Base-by-base conservation (phyloP, 1,140 invertebrate species). In the Listronotus oregonensis region DNA sequence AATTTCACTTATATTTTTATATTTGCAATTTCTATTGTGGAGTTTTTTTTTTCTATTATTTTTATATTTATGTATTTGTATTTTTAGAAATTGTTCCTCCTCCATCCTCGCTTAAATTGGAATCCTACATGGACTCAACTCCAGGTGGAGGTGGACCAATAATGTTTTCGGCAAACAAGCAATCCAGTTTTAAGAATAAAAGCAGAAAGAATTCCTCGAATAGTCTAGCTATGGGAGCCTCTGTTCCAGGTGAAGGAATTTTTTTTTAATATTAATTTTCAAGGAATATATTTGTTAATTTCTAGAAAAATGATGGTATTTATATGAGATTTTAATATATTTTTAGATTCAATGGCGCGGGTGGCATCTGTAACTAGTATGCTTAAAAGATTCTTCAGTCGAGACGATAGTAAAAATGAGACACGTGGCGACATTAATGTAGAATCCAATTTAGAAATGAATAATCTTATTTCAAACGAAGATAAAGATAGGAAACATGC, bases 321-420 rank as follows among this genome's bases (percentile, higher is more conserved):
- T 27, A 27, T 3, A 27, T 27, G 5, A 1, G 5, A 27, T 27
- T 27, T 27, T 27, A 3, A 27, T 27, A 27, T 27, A 27, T 27
- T 27, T n/a, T 27, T 27, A 27, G 21, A 27, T 27, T 88, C 89
- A 0, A 83, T 93, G 60, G 85, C 88, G 0, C 79, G 90, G 31
- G 85, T 89, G 0, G 89, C 86, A 61, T 87, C 86, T 0, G 89
- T 90, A 8, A 90, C 90, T 0, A 91, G 86, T 10, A 87, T 90
- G 67, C 75, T 94, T 0, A 90, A 88, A 63, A 81, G 88, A 70
- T 78, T 94, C 43, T 90, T 93, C 67, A 90, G 86, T 44, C 85
- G 87, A 44, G 90, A 92, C 42, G 88, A 90, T 12, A 81, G 82
- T 72, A 81, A 14, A 74, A 71, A 32, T 70, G 77, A 74, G 64